Evolutionary conservation across 2,113 vertebrate species (phyloP), one percentile per base, ranked within the genome.

Genomic region (Pangasianodon hypophthalmus): DNA sequence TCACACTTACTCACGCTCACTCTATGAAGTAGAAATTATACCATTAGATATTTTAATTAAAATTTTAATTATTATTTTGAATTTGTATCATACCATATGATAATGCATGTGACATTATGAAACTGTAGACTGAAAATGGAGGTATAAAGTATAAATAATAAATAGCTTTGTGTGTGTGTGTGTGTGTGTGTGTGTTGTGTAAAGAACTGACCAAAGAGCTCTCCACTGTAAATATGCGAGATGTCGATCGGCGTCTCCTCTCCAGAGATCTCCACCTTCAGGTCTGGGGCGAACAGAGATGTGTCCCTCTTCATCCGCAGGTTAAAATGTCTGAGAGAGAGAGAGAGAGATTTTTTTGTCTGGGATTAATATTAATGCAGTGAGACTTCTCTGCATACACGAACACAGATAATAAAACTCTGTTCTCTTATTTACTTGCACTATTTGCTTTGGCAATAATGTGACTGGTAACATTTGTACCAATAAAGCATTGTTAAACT

Each of bases 211-310:
- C 98, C 98, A 92, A 97, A 97, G 91, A 99, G 95, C 91, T 98
- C 97, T 92, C 98, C 98, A 92, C 96, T 98, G 95, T 99, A 99
- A 96, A 99, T 98, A 94, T 99, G 98, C 87, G 98, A 99, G 62
- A 97, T 98, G 95, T 99, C 98, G 89, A 96, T 94, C 90, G 97
- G 96, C 81, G 90, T 62, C 90, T 97, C 93, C 92, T 95, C 93
- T 92, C 98, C 97, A 67, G 97, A 97, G 64, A 97, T 94, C 93
- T 99, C 98, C 93, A 99, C 92, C 92, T 96, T 95, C 90, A 99
- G 96, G 92, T 99, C 97, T 87, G 96, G 96, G 94, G 97, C 96
- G 93, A 99, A 99, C 90, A 99, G 89, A 87, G 96, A 95, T 19
- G 96, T 96, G 90, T 99, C 98, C 93, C 97, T 97, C 95, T 96